A percentile compares a stretch with the other conserved stretches of the same genome.
Conservation (phyloP, 1,140 invertebrate species). For the Musca vetustissima region DNA sequence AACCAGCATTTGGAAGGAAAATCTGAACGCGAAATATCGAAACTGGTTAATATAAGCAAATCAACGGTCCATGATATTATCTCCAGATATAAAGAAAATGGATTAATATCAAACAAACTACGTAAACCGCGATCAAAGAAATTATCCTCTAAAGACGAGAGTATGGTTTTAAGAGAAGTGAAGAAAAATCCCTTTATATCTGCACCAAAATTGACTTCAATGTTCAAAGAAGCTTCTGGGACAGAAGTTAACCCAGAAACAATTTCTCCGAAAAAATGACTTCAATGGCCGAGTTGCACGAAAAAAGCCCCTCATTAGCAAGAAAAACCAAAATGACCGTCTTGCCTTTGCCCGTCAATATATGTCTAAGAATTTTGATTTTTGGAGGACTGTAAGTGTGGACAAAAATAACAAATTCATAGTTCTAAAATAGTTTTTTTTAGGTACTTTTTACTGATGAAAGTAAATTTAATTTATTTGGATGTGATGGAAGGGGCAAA, state of each 20-base stretch:
- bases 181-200: slow-evolving; percentile 13
- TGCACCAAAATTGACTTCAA: neutral
- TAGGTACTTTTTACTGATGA: neutral
- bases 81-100: slow-evolving; percentile 6
- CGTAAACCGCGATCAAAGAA: neutral
- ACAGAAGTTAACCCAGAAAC: neutral
- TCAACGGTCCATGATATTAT: slow-evolving; percentile 24
- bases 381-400: slow-evolving; percentile 17
- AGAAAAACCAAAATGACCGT: slow-evolving; percentile 4
- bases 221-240: neutral
- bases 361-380: neutral
- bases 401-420: too few species aligned
- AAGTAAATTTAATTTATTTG: neutral
- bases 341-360: neutral
- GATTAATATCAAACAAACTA: neutral
- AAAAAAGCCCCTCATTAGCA: slow-evolving; percentile 11
- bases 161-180: neutral
- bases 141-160: neutral
- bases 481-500: too few species aligned
- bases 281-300: slow-evolving; percentile 23
- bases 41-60: slow-evolving; percentile 10
- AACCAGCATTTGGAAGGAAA: slow-evolving; percentile 5
- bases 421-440: too few species aligned
- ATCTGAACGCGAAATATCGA: slow-evolving; percentile 12
- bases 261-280: slow-evolving; percentile 9